phyloP scores from a whole-genome alignment of 1,140 invertebrate species.

The Drosophila persimilis region DNA sequence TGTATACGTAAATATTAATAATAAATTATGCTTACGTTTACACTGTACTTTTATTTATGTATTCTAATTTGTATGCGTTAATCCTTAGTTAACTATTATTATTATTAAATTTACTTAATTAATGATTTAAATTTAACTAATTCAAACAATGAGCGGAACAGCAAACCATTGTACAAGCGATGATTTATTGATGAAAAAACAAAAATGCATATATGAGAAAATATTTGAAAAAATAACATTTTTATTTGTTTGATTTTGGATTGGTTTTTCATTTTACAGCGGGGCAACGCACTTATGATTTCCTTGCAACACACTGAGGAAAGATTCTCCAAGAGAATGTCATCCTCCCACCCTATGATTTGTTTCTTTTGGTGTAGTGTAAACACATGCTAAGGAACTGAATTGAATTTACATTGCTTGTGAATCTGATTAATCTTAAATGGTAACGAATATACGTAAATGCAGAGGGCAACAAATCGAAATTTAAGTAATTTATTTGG shows the following conservation, averaged over 20 bases:
- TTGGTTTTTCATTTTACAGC: constrained; percentile 29
- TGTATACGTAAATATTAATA: constrained; percentile 64
- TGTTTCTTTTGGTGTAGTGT: constrained; percentile 5
- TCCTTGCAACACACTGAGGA: neutral
- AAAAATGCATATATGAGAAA: constrained; percentile 73
- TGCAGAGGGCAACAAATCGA: constrained; percentile 74
- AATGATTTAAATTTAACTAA: constrained; percentile 73
- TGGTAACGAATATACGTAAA: constrained; percentile 78
- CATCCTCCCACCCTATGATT: neutral
- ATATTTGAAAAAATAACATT: constrained; percentile 65
- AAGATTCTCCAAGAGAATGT: constrained; percentile 20
- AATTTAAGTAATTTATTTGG: constrained; percentile 66
- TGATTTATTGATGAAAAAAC: constrained; percentile 64
- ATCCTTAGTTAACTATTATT: constrained; percentile 77
- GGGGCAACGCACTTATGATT: constrained; percentile 8
- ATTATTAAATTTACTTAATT: constrained; percentile 78
- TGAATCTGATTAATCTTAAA: constrained; percentile 53
- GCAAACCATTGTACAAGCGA: constrained; percentile 54
- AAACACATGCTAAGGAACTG: constrained; percentile 60
- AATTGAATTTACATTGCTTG: constrained; percentile 74
- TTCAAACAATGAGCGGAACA: constrained; percentile 53
- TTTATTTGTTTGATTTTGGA: constrained; percentile 49
- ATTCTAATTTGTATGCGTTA: constrained; percentile 78
- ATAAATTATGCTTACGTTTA: constrained; percentile 74
- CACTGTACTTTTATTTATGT: constrained; percentile 75